Base-by-base conservation (phyloP, 2,888 invertebrate genomes). In the Nomada ferruginata region DNA sequence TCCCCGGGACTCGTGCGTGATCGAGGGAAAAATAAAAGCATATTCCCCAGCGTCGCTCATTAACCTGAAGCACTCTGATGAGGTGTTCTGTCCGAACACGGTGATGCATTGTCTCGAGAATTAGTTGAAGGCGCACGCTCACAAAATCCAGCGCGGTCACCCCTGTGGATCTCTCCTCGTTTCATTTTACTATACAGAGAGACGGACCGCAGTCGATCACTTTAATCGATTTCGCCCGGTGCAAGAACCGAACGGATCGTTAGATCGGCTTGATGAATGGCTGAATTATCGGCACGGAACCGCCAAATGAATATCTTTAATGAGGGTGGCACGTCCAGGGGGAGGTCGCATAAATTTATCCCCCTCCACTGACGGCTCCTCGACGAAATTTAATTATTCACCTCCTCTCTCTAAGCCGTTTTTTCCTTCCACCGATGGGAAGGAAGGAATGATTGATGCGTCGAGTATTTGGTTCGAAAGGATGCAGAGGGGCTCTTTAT, bases 211-310 rank as follows among this genome's bases (percentile, higher is more conserved):
- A 87, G 91, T 91, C 90, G 91, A 91, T 91, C 91, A 89, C 87
- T 90, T 89, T 91, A 91, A 92, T 92, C 90, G 90, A 90, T 90
- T 90, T 90, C 82, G 84, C 87, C 83, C 72, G 82, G 71, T 73
- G 85, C 87, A 87, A 85, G 87, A 87, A 83, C 88, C 84, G 78
- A 85, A 83, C 84, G 84, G 86, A 86, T 90, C 88, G 85, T 87
- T 87, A 89, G 90, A 89, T 89, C 85, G 83, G 68, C 74, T 89
- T 90, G 90, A 92, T 89, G 90, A 90, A 90, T 92, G 90, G 91
- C 87, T 89, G 89, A 90, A 92, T 92, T 91, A 91, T 92, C 90
- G 87, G 89, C 89, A 85, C 79, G 85, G 85, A 88, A 84, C 84
- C 88, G 87, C 84, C 88, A 89, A 89, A 91, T 90, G 90, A 90